A percentile compares a stretch with the other conserved stretches of the same genome.
phyloP scores from a whole-genome alignment of 2,113 vertebrate species.

The Tetraodon nigroviridis region DNA sequence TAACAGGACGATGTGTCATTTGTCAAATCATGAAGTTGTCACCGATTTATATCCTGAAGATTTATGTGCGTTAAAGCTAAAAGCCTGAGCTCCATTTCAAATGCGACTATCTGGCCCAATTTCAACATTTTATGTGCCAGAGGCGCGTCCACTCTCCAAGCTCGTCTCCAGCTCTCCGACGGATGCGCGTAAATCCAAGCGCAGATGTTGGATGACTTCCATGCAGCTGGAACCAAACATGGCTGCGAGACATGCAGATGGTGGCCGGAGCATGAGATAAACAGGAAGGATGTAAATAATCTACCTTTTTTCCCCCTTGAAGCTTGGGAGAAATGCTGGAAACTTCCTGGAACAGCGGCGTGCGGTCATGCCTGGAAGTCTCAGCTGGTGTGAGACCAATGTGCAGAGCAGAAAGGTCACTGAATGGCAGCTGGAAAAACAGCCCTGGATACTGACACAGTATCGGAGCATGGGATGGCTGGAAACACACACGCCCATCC shows the following conservation, averaged over 20 bases:
- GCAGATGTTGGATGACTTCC: conserved; percentile 33
- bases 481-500: conserved; percentile 23
- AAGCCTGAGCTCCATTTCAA: too few species aligned
- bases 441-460: conserved; percentile 18
- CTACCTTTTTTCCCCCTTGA: conserved; percentile 30
- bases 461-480: conserved; percentile 23
- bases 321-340: conserved; percentile 2
- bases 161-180: too few species aligned
- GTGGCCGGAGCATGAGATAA: conserved; percentile 38
- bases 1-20: too few species aligned
- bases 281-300: conserved; percentile 41
- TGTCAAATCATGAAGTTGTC: too few species aligned
- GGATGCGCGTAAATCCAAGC: neutral
- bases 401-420: conserved; percentile 20
- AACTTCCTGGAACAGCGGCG: conserved; percentile 35
- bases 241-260: conserved; percentile 46
- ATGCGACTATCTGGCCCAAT: too few species aligned
- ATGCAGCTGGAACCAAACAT: conserved; percentile 30
- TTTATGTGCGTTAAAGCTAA: too few species aligned
- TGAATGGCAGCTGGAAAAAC: conserved; percentile 58
- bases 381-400: conserved; percentile 33
- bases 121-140: too few species aligned
- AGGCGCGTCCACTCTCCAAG: too few species aligned
- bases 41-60: too few species aligned
- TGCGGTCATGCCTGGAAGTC: conserved; percentile 31